These are phyloP conservation scores for Semotilus atromaculatus DNA, from an alignment of 2,797 vertebrate species.

Conservation along the genomic window DNA sequence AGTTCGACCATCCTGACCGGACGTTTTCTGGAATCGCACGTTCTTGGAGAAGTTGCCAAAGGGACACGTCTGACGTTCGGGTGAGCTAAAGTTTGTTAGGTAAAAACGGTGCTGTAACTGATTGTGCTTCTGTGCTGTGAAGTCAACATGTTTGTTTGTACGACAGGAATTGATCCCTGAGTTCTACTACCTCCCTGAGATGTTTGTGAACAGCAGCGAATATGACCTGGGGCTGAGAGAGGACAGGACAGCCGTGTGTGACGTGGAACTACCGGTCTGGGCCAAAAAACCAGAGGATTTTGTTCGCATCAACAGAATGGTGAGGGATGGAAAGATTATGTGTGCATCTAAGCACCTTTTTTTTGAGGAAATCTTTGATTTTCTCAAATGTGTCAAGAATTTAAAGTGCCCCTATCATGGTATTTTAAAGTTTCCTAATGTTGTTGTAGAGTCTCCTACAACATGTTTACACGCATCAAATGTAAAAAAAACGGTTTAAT, in stretches of 20 bases:
- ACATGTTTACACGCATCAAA: no score
- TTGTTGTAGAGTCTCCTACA: no score
- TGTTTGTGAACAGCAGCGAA: constrained; percentile 97
- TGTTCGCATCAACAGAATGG: constrained; percentile 98
- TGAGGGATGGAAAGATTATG: constrained; percentile 69
- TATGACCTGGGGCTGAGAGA: constrained; percentile 91
- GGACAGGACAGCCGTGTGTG: constrained; percentile 86
- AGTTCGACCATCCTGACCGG: constrained; percentile 96
- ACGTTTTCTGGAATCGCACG: constrained; percentile 93
- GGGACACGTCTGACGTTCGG: constrained; percentile 98
- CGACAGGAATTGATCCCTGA: constrained; percentile 93
- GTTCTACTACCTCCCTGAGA: constrained; percentile 98
- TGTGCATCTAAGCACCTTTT: not conserved
- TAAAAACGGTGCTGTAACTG: not conserved
- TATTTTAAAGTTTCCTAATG: no score
- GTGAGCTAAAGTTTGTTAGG: constrained; percentile 65
- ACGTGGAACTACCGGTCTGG: constrained; percentile 94
- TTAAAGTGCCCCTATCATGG: no score
- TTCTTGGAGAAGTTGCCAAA: constrained; percentile 97
- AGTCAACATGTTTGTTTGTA: not conserved
- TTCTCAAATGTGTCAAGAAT: not conserved
- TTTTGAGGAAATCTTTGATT: no score
- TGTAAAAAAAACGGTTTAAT: no score
- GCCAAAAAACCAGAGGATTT: constrained; percentile 98
- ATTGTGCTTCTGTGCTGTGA: not conserved